Evolutionary conservation across 2,113 vertebrate genomes (phyloP).

Genomic region (human (Homo sapiens)): GRCh38 chr6:6922501-6923000

Average conservation of each 20-base stretch:
- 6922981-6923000: neutral
- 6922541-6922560: no score
- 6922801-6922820: neutral
- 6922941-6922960: neutral
- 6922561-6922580: neutral
- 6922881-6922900: neutral
- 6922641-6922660: neutral
- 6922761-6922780: neutral
- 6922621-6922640: no score
- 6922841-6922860: neutral
- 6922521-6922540: neutral
- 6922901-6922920: neutral
- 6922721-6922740: neutral
- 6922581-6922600: neutral
- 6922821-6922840: neutral
- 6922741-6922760: neutral
- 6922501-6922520: neutral
- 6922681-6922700: no score
- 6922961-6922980: constrained; percentile 7
- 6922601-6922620: neutral
- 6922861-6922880: neutral
- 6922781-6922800: neutral
- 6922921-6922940: neutral
- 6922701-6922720: neutral
- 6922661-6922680: neutral